Conservation (phyloP, 1,140 invertebrate species). For the Drosophila lini region DNA sequence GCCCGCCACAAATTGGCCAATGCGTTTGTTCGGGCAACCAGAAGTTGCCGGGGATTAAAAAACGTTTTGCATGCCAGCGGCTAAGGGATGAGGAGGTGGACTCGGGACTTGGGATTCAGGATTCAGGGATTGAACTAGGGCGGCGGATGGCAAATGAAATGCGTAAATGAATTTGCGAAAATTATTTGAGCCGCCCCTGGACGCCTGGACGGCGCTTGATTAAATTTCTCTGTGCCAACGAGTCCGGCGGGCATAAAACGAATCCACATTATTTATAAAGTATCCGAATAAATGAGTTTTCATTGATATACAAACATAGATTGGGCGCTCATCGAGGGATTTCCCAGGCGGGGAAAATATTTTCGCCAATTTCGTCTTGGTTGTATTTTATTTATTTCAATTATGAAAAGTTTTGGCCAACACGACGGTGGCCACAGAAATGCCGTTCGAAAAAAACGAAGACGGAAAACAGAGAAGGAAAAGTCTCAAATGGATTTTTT, state of each 20-base stretch:
- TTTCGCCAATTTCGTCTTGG: conserved; percentile 24
- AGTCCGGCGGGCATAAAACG: conserved; percentile 67
- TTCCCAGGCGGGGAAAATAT: conserved; percentile 58
- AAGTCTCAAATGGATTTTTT: conserved; percentile 47
- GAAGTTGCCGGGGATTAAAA: conserved; percentile 65
- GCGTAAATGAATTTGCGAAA: conserved; percentile 78
- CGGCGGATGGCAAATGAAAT: conserved; percentile 51
- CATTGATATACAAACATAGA: conserved; percentile 75
- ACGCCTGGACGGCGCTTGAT: conserved; percentile 55
- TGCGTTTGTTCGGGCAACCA: conserved; percentile 46
- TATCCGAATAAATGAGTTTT: conserved; percentile 60
- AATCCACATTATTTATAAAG: conserved; percentile 65
- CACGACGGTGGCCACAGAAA: conserved; percentile 26
- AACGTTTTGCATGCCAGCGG: conserved; percentile 74
- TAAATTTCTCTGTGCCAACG: conserved; percentile 62
- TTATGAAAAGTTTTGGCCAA: conserved; percentile 69
- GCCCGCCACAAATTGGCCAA: conserved; percentile 55
- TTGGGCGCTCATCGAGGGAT: conserved; percentile 46
- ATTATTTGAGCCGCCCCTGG: conserved; percentile 60
- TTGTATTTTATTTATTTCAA: conserved; percentile 74
- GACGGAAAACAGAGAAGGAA: conserved; percentile 17
- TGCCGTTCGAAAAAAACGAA: conserved; percentile 1
- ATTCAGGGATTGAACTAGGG: conserved; percentile 4
- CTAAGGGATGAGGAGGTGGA: conserved; percentile 1
- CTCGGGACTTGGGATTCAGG: not conserved